phyloP scores from a whole-genome alignment of 2,113 vertebrate species.

The Protobothrops flavoviridis region DNA sequence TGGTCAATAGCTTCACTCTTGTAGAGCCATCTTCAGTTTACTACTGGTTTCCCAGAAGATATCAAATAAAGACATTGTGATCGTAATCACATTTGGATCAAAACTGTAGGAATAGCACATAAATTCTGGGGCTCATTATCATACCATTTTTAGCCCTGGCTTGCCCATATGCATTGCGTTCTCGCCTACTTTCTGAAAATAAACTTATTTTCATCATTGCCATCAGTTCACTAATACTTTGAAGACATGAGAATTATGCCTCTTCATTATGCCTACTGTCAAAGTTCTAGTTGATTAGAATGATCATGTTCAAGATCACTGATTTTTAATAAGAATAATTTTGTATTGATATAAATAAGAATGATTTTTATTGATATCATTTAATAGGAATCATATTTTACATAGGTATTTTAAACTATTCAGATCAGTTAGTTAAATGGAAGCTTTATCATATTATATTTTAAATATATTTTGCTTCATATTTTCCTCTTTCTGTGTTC shows the following conservation, averaged over 20 bases:
- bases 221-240: not conserved
- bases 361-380: not conserved
- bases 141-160: not conserved
- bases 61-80: not conserved
- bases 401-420: not conserved
- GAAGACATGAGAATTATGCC: not conserved
- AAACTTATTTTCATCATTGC: not conserved
- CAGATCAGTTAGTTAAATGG: not conserved
- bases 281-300: not conserved
- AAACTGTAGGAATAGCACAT: not conserved
- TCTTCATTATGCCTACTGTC: not conserved
- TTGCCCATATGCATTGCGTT: not conserved
- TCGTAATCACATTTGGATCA: not conserved
- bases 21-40: too few relatives aligned
- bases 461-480: not conserved
- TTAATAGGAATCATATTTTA: not conserved
- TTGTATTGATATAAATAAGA: too few relatives aligned
- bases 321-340: too few relatives aligned
- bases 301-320: too few relatives aligned
- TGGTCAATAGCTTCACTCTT: too few relatives aligned
- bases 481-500: not conserved
- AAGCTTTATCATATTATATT: not conserved
- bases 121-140: not conserved
- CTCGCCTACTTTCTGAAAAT: not conserved
- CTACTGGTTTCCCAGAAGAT: too few relatives aligned